phyloP scores from a whole-genome alignment of 2,113 vertebrate species.

The Stomatorhinus ivindoensis region DNA sequence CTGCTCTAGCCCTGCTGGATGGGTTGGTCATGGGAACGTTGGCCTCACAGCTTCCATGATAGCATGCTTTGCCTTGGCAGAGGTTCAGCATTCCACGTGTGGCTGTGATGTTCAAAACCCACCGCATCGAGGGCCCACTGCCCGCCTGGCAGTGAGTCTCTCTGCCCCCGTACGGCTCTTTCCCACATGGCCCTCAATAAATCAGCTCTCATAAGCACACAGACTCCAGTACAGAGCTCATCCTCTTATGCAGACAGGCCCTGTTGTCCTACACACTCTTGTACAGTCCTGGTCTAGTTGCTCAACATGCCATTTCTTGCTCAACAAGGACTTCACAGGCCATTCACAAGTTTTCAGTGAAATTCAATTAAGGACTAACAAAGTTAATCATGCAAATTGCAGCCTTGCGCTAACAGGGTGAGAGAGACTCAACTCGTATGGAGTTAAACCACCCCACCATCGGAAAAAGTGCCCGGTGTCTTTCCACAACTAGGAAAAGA shows the following conservation, averaged over 20 bases:
- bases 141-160: neutral
- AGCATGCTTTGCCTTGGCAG: conserved; percentile 60
- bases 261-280: neutral
- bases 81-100: conserved; percentile 60
- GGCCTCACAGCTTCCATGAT: conserved; percentile 51
- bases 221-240: neutral
- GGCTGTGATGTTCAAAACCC: conserved; percentile 60
- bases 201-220: neutral
- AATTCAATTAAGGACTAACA: conserved; percentile 4
- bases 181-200: conserved; percentile 7
- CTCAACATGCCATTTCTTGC: neutral
- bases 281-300: neutral
- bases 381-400: conserved; percentile 7
- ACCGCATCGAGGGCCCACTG: conserved; percentile 39
- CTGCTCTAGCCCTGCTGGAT: neutral
- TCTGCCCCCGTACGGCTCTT: conserved; percentile 19
- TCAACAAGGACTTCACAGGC: neutral
- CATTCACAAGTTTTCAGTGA: conserved; percentile 4
- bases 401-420: neutral
- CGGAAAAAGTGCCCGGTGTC: neutral
- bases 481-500: neutral
- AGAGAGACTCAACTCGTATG: neutral
- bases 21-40: conserved; percentile 25
- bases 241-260: neutral
- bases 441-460: neutral